Base-by-base conservation (phyloP, 2,113 vertebrate species). In the Gavialis gangeticus region DNA sequence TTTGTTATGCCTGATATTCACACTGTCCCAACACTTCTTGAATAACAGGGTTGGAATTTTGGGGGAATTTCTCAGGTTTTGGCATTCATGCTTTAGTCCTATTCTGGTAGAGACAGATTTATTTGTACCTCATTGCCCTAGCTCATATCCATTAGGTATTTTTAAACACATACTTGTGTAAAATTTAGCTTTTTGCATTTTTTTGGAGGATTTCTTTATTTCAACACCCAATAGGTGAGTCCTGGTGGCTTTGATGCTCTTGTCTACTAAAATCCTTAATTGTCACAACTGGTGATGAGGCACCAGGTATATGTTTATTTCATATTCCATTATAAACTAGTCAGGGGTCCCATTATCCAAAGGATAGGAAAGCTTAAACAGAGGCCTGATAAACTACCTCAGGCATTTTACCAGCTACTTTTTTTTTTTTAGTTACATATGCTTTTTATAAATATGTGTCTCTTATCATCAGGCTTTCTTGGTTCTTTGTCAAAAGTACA, bases 1-100 rank as follows among this genome's bases (percentile, higher is more conserved):
- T 92, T 67, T 90, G 58, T 28, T 75, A 87, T 78, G 79, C 91
- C 91, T 46, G 46, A 46, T 95, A 77, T 85, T 95, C 82, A 91
- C 75, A 89, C 80, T 87, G 46, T 92, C 57, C 17, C 80, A 85
- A 5, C 27, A 79, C 63, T 94, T 94, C 75, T 85, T 79, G 75
- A 12, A 79, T 22, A 84, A 46, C 73, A 87, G 30, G 82, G 91
- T 27, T 86, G 30, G 56, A 83, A 57, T 27, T 85, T 22, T 67
- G 85, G 83, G 84, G 46, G 22, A 82, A 85, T 78, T 93, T 57
- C 79, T 71, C 25, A 27, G 57, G 28, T 79, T 76, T 90, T 84
- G 82, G 82, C 81, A 12, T 22, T 82, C 84, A 63, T 63, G 2
- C 57, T 13, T n/a, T 34, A 92, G 77, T 77, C 55, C 25, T 76